Base-by-base conservation (phyloP, 2,888 invertebrate genomes). In the Ichneumoninae sp. region DNA sequence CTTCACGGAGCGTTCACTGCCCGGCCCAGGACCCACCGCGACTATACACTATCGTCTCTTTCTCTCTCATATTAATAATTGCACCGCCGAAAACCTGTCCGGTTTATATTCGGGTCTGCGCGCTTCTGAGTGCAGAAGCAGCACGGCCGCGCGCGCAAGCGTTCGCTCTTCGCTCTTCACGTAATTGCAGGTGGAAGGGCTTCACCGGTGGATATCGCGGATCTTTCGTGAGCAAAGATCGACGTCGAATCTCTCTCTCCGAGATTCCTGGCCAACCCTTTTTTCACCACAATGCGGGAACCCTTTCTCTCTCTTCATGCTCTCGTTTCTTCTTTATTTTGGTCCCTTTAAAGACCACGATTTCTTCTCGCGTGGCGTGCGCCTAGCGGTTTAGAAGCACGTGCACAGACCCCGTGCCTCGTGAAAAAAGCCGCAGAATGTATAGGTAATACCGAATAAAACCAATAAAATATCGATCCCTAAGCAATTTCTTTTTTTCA, bases 71-170 rank as follows among this genome's bases (percentile, higher is more conserved):
- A 92, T 92, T 92, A 92, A 91, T 92, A 92, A 92, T 91, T 91
- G 89, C 91, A 87, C 88, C 88, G 89, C 88, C 89, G 86, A 92
- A 78, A 92, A 92, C 92, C 92, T 90, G 92, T 91, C 90, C 90
- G 88, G 69, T 89, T 89, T 88, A 86, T 86, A 90, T 89, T 89
- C 88, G 87, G 54, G 88, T 86, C 88, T 87, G 80, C 83, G 86
- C 83, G 84, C 81, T 85, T 83, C 86, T 85, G 85, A 85, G 83
- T 86, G 87, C 85, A 73, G 75, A 76, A 78, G 83, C 75, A 85
- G 74, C 81, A 79, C 81, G 65, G 70, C 79, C 80, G 52, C 52
- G 76, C 66, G 68, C 52, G 50, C 76, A 71, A 44, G 66, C 73
- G 54, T 52, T 33, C 66, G 50, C 26, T 57, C 16, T 52, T 65